A percentile compares a stretch with the other conserved stretches of the same genome.
phyloP scores from a whole-genome alignment of 2,113 vertebrate genomes.

The Amphilophus citrinellus region DNA sequence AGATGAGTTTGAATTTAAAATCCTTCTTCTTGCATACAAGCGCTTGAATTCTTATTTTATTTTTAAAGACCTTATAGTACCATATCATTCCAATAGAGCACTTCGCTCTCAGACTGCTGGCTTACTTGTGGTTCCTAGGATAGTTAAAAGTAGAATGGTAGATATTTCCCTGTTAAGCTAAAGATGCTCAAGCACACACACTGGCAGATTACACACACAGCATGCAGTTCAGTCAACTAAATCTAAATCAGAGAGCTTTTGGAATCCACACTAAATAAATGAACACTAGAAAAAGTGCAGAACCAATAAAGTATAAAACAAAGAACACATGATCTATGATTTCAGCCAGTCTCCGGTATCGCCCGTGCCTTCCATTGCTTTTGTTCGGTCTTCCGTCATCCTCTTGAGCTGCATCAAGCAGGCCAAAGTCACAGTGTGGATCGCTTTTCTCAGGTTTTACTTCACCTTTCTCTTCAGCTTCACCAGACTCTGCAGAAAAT shows the following conservation, averaged over 20 bases:
- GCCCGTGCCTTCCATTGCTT: rapidly evolving
- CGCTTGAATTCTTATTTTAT: too few relatives aligned
- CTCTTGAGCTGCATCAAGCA: slow-evolving; percentile 34
- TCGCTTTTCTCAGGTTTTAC: background rate
- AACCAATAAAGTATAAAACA: background rate
- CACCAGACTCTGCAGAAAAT: slow-evolving; percentile 21
- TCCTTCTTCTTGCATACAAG: too few relatives aligned
- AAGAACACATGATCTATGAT: slow-evolving; percentile 46
- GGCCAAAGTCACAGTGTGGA: rapidly evolving
- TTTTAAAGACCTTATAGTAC: too few relatives aligned
- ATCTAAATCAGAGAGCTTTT: background rate
- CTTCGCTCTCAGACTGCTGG: too few relatives aligned
- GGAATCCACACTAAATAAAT: background rate
- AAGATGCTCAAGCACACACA: background rate
- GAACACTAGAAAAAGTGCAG: rapidly evolving
- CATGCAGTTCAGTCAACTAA: background rate
- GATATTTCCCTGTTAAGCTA: background rate
- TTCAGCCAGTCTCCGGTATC: background rate
- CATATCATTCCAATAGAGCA: too few relatives aligned
- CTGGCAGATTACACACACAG: background rate
- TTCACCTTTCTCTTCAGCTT: background rate
- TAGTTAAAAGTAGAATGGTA: too few relatives aligned
- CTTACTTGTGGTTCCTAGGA: too few relatives aligned
- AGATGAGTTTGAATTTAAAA: too few relatives aligned
- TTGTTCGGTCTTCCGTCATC: background rate